Conservation (phyloP, 2,113 vertebrate species). For the Chloropsis hardwickii region DNA sequence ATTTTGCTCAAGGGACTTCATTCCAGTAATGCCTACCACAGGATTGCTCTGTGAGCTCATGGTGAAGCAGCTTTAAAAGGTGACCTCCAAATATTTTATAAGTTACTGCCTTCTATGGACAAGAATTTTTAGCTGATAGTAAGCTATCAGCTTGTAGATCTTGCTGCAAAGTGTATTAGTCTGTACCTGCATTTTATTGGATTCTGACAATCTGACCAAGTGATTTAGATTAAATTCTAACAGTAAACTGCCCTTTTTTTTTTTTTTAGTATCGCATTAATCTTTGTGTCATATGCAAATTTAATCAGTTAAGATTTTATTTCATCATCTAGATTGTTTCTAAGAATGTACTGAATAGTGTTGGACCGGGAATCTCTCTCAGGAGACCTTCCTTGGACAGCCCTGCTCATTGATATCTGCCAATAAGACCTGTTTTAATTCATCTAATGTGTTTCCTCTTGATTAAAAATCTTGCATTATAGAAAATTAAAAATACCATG, state of each 20-base stretch:
- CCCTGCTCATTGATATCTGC: constrained; percentile 27
- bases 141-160: background rate
- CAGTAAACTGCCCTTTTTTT: background rate
- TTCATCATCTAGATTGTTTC: constrained; percentile 45
- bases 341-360: background rate
- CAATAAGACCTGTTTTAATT: constrained; percentile 30
- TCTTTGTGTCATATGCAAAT: constrained; percentile 58
- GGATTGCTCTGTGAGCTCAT: background rate
- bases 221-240: constrained; percentile 20
- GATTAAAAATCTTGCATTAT: constrained; percentile 49
- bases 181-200: background rate
- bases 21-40: background rate
- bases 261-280: constrained; percentile 10
- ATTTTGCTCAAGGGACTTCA: rapidly evolving
- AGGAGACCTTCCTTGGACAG: background rate
- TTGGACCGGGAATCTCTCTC: background rate
- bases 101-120: background rate
- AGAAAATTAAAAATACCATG: constrained; percentile 43
- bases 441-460: constrained; percentile 23
- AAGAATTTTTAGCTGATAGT: background rate
- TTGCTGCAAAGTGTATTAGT: background rate
- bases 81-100: background rate
- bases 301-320: constrained; percentile 58
- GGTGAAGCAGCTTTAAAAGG: background rate
- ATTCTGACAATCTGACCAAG: background rate